Conservation (phyloP, 2,113 vertebrate genomes). For the Alaudala cheleensis region DNA sequence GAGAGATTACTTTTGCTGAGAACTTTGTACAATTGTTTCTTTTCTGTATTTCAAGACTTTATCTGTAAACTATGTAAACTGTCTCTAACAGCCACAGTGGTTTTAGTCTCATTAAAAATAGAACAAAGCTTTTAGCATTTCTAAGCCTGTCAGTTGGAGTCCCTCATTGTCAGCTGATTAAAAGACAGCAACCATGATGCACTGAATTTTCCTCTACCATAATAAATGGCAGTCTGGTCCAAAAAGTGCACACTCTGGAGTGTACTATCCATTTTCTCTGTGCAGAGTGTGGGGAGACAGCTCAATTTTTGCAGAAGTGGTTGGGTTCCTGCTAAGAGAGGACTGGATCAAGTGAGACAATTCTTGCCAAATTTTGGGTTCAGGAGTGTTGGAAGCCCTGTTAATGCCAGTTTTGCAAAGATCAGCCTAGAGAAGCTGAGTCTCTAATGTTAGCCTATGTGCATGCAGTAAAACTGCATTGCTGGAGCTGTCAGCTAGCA, state of each 20-base stretch:
- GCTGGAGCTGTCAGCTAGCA: not conserved
- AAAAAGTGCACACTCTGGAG: not conserved
- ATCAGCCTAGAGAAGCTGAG: not conserved
- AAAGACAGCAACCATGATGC: slow-evolving; percentile 29
- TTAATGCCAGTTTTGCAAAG: not conserved
- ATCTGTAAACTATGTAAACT: slow-evolving; percentile 29
- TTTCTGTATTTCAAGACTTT: not conserved
- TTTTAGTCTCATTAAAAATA: slow-evolving; percentile 61
- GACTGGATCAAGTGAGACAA: not conserved
- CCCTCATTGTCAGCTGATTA: slow-evolving; percentile 27
- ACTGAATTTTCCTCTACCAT: not conserved
- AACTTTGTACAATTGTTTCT: not conserved
- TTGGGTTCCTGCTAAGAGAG: not conserved
- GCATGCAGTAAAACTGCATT: not conserved
- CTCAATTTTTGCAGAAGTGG: not conserved
- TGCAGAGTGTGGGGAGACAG: not conserved
- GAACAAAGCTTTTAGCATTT: slow-evolving; percentile 58
- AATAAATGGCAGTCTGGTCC: not conserved
- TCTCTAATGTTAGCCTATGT: not conserved
- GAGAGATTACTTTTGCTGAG: not conserved
- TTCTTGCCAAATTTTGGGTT: not conserved
- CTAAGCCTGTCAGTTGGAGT: slow-evolving; percentile 45
- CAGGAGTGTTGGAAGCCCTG: not conserved
- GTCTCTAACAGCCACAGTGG: not conserved
- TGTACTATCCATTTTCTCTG: not conserved